A percentile compares a stretch with the other conserved stretches of the same genome.
Conservation (phyloP, 2,797 vertebrate species). For the Ataeniobius toweri region DNA sequence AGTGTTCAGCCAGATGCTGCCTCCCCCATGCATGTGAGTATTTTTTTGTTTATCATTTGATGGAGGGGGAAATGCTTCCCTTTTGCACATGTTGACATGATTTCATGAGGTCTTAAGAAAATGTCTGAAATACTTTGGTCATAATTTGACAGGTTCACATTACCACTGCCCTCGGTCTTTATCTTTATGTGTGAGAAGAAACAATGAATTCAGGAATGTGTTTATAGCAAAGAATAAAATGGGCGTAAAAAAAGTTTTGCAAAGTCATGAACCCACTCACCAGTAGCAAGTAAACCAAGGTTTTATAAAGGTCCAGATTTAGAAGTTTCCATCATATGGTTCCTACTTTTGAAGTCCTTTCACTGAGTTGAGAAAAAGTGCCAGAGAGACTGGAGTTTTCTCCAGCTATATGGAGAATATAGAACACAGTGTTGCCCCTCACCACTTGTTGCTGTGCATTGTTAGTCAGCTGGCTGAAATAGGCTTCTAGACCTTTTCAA, state of each 20-base stretch:
- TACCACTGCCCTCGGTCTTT: neutral
- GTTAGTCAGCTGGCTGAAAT: neutral
- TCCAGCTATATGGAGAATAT: neutral
- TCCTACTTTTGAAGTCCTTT: neutral
- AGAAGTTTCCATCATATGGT: too few relatives aligned
- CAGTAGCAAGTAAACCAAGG: neutral
- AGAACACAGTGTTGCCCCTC: neutral
- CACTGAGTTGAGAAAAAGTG: neutral
- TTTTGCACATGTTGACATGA: neutral
- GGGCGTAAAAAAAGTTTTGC: neutral
- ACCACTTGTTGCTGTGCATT: neutral
- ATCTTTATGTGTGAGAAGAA: neutral
- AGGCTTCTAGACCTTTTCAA: neutral
- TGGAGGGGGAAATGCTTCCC: neutral
- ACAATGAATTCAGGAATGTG: neutral
- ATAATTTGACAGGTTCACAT: neutral
- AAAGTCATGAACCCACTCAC: neutral
- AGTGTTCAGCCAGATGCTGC: conserved; percentile 93
- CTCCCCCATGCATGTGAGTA: conserved; percentile 93
- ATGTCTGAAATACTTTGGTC: neutral
- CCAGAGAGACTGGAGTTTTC: neutral
- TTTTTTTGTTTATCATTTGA: neutral
- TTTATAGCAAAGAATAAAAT: neutral
- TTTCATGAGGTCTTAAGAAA: neutral
- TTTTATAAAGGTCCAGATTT: neutral